Evolutionary conservation across 1,140 invertebrate genomes (phyloP), one percentile per base, ranked within the genome.

Genomic region (Drosophila yakuba): DNA sequence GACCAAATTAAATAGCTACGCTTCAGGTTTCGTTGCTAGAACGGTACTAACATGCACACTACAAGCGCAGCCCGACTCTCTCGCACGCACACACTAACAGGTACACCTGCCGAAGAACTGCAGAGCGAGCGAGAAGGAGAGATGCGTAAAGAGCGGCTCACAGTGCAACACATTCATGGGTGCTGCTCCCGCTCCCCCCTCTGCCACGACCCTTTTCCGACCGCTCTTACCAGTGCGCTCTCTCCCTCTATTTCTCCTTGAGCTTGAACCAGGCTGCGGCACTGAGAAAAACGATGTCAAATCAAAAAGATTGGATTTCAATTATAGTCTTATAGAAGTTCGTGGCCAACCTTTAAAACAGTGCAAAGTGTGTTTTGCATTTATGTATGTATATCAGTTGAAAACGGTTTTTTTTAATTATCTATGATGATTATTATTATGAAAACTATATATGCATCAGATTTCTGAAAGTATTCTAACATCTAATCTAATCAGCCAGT

Each of bases 11-110:
- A 51, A 51, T 84, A 80, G 80, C 82, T 80, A 84, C 81, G 78
- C 81, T 88, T 89, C 83, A 89, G 83, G 83, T 88, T 88, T 83
- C 52, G 83, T 88, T 89, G 38, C 83, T 89, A 89, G 84, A 88
- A 88, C 83, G 83, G 83, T 88, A 88, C 83, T 88, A 88, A 88
- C 68, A 74, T 80, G 80, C 77, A 75, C 39, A 66, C 51, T 36
- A 52, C 50, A 4, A 36, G 11, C 50, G 32, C 35, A 28, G 52
- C 35, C 28, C 38, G 64, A 39, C 52, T 61, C 73, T 28, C 56
- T 60, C 43, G 44, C 47, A 35, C 51, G 67, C 38, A 58, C 56
- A 25, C 10, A 45, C 7, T 68, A 25, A 38, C 55, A 74, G 51
- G 48, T 51, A 81, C 67, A 77, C 59, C 72, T 68, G 69, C 75